Conservation (phyloP, 2,797 vertebrate genomes). For the Mallotus villosus region DNA sequence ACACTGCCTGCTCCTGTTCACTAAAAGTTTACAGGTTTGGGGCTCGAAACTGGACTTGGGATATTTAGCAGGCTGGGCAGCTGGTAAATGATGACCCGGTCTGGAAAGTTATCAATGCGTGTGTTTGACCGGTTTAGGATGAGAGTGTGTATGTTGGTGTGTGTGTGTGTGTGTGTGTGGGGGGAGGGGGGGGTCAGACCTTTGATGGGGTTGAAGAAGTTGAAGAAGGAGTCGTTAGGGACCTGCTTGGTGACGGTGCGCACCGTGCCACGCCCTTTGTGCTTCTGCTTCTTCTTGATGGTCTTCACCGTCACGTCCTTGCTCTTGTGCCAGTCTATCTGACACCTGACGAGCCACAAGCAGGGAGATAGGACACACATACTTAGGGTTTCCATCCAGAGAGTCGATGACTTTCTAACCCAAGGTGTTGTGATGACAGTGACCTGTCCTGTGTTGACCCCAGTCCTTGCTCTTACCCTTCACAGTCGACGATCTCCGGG, state of each 20-base stretch:
- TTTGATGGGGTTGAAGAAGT: conserved; percentile 95
- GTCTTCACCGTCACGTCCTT: conserved; percentile 95
- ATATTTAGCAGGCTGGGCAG: no score
- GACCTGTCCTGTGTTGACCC: no score
- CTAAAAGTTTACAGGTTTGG: no score
- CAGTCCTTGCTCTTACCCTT: conserved; percentile 85
- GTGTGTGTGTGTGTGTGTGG: neutral
- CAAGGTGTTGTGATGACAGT: neutral
- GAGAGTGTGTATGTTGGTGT: neutral
- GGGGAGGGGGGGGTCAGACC: conserved; percentile 64
- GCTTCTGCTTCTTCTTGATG: conserved; percentile 98
- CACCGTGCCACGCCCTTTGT: conserved; percentile 95
- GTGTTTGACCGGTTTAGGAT: neutral
- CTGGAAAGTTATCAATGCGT: neutral
- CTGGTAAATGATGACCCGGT: neutral
- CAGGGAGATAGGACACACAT: neutral
- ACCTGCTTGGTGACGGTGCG: conserved; percentile 94
- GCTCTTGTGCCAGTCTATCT: conserved; percentile 96
- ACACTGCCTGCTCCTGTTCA: no score
- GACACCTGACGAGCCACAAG: conserved; percentile 75
- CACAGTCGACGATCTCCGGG: conserved; percentile 95
- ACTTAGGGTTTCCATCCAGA: no score
- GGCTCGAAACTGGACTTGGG: no score
- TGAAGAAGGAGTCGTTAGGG: conserved; percentile 96
- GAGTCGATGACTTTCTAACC: no score